These are phyloP conservation scores for mouse (Mus musculus) DNA, from an alignment of 2,113 vertebrate species.

Conservation along the genomic window DNA sequence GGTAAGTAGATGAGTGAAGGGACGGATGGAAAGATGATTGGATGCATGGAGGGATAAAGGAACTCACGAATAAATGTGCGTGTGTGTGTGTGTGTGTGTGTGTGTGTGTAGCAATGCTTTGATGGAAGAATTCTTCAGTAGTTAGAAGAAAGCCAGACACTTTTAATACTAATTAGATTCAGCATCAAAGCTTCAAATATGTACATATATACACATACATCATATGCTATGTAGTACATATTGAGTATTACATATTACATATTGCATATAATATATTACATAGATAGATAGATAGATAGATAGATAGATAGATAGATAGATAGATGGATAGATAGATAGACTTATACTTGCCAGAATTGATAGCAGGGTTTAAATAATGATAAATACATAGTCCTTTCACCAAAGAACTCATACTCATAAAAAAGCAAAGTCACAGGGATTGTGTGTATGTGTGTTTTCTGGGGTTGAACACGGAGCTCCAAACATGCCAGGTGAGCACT, in stretches of 20 bases:
- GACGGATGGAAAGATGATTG: too few relatives aligned
- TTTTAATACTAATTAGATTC: background rate
- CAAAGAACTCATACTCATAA: background rate
- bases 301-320: too few relatives aligned
- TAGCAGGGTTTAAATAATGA: background rate
- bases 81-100: background rate
- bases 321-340: background rate
- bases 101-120: background rate
- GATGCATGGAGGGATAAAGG: background rate
- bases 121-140: background rate
- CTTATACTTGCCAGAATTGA: background rate
- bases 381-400: background rate
- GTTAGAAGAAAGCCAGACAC: background rate
- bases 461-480: background rate
- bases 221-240: background rate
- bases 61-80: too few relatives aligned
- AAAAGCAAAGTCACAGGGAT: background rate
- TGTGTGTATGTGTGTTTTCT: background rate
- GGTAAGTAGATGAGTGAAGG: background rate
- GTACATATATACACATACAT: background rate
- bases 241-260: too few relatives aligned
- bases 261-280: too few relatives aligned
- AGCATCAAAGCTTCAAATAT: background rate
- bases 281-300: too few relatives aligned
- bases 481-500: too few relatives aligned